phyloP scores from a whole-genome alignment of 2,888 invertebrate species.

The Limnephilus rhombicus region DNA sequence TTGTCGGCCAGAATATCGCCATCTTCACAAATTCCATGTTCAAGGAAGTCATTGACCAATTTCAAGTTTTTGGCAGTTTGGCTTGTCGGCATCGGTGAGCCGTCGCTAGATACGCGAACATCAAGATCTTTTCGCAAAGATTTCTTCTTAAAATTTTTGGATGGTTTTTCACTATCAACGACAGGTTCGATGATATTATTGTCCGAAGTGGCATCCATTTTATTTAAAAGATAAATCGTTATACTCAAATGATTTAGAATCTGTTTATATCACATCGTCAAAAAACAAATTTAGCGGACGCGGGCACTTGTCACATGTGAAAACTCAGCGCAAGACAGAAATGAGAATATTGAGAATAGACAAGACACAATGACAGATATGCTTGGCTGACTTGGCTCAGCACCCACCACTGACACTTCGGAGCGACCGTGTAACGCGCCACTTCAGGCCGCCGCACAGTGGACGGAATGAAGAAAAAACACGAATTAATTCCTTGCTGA shows the following conservation, averaged over 20 bases:
- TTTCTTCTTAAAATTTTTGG: constrained; percentile 11
- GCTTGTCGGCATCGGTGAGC: neutral
- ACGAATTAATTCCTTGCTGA: too few relatives aligned
- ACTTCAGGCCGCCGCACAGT: too few relatives aligned
- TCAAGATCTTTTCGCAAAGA: neutral
- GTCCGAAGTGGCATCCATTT: neutral
- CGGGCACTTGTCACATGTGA: neutral
- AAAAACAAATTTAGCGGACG: neutral
- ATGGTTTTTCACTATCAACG: neutral
- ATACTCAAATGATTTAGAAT: neutral
- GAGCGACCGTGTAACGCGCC: too few relatives aligned
- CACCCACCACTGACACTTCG: too few relatives aligned
- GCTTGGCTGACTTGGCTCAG: too few relatives aligned
- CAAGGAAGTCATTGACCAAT: neutral
- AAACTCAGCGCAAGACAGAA: neutral
- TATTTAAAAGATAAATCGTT: neutral
- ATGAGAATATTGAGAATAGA: too few relatives aligned
- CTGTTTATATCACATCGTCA: neutral
- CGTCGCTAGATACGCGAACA: neutral
- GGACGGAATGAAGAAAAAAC: too few relatives aligned
- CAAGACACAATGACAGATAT: too few relatives aligned
- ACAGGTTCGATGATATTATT: neutral
- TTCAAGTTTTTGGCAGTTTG: neutral
- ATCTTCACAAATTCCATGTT: neutral
- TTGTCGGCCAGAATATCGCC: neutral